Percentiles rank a stretch among this genome's conserved stretches.
phyloP scores from a whole-genome alignment of 2,888 invertebrate species.

The Oscheius sp. region DNA sequence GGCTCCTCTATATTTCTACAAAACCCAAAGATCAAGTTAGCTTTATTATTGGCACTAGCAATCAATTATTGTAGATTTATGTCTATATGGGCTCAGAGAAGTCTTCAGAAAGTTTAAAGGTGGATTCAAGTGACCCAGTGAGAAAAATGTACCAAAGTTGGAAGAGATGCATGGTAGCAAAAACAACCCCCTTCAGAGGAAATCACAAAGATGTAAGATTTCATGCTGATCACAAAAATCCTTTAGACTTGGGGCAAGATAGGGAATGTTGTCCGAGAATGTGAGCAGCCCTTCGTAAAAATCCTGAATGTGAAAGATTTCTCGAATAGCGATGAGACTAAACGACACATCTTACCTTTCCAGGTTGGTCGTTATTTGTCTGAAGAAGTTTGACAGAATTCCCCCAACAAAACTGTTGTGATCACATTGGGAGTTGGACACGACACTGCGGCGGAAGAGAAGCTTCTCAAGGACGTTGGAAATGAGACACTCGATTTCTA shows the following conservation, averaged over 20 bases:
- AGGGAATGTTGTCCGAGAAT: background rate
- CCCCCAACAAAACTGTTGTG: conserved; percentile 2
- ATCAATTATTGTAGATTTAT: too few species aligned
- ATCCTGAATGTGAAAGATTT: conserved; percentile 27
- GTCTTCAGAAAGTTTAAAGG: background rate
- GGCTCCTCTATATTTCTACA: background rate
- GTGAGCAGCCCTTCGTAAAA: conserved; percentile 11
- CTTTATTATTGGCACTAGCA: too few species aligned
- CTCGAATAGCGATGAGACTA: conserved; percentile 41
- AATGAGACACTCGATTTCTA: conserved; percentile 27
- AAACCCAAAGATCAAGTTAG: background rate
- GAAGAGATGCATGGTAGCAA: background rate
- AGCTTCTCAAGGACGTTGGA: conserved; percentile 16
- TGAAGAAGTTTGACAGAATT: background rate
- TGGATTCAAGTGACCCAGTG: background rate
- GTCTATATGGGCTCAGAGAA: background rate
- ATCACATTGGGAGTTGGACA: conserved; percentile 36
- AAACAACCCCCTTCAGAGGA: background rate
- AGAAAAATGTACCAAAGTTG: conserved; percentile 1
- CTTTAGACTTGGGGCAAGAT: conserved; percentile 20
- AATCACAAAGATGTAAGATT: conserved; percentile 11
- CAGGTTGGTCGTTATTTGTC: background rate
- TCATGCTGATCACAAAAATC: background rate
- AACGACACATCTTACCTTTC: conserved; percentile 37
- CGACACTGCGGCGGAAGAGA: conserved; percentile 34